Base-by-base conservation (phyloP, 2,797 vertebrate genomes). In the Pseudopleuronectes americanus region DNA sequence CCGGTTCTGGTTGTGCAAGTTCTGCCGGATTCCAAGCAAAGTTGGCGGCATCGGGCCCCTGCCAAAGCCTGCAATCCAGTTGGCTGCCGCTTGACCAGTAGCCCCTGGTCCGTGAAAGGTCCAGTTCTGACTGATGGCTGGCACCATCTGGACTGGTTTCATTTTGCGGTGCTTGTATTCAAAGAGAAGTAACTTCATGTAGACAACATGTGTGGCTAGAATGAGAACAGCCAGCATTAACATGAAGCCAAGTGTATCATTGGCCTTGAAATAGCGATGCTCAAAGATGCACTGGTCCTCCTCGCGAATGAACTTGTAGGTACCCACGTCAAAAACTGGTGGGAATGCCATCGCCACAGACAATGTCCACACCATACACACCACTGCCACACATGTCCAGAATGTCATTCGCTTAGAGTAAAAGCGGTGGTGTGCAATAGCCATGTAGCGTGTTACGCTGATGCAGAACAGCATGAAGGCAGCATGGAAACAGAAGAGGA, bases 221-320 rank as follows among this genome's bases (percentile, higher is more conserved):
- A 97, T 96, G 78, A 97, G 94, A 82, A 96, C 96, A 22, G 96
- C 96, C 81, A 96, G 87, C 96, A 97, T 96, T 68, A 97, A 92
- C 96, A 97, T 97, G 90, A 97, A 97, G 77, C 96, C 96, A 68
- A 97, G 88, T 0, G 96, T 96, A 77, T 97, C 96, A 19, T 97
- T 96, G 82, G 95, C 96, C 86, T 96, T 97, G 89, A 96, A 97
- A 89, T 96, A 96, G 86, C 96, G 95, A 87, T 96, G 96, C 90
- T 97, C 96, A 77, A 96, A 97, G 88, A 96, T 96, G 88, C 96
- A 97, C 83, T 97, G 96, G 92, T 96, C 96, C 89, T 97, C 96
- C 87, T 97, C 96, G 0, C 95, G 94, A 73, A 96, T 96, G 80
- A 96, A 96, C 88, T 97, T 97, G 90, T 97, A 97, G 77, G 96